phyloP scores from a whole-genome alignment of 2,113 vertebrate species.

The Crotalus horridus region DNA sequence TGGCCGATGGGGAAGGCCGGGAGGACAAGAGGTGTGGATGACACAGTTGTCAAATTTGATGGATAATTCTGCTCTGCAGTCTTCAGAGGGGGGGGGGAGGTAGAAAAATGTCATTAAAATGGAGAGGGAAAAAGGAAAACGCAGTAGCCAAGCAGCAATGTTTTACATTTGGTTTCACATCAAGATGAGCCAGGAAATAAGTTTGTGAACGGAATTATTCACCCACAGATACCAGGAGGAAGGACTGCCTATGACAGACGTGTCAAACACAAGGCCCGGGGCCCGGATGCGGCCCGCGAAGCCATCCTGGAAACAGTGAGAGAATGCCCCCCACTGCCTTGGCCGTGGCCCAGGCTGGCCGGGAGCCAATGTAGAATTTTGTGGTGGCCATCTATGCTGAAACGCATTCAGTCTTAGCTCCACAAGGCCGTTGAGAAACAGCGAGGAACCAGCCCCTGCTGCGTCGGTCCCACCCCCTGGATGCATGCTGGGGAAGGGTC shows the following conservation, averaged over 20 bases:
- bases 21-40: neutral
- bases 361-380: too few relatives aligned
- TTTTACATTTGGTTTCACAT: neutral
- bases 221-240: neutral
- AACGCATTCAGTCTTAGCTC: too few relatives aligned
- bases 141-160: too few relatives aligned
- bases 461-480: too few relatives aligned
- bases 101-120: neutral
- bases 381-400: too few relatives aligned
- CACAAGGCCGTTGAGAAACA: too few relatives aligned
- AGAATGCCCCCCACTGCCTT: fast-evolving
- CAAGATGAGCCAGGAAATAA: neutral
- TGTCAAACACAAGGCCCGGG: too few relatives aligned
- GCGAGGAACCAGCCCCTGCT: too few relatives aligned
- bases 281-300: too few relatives aligned
- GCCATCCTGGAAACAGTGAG: too few relatives aligned
- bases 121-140: neutral
- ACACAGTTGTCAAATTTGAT: neutral
- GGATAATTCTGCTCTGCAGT: neutral
- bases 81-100: neutral
- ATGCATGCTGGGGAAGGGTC: too few relatives aligned
- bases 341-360: too few relatives aligned
- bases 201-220: neutral
- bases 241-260: neutral
- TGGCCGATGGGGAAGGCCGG: neutral